Evolutionary conservation across 2,888 invertebrate species (phyloP), one percentile per base, ranked within the genome.

Genomic region (Mactromeris polynyma): DNA sequence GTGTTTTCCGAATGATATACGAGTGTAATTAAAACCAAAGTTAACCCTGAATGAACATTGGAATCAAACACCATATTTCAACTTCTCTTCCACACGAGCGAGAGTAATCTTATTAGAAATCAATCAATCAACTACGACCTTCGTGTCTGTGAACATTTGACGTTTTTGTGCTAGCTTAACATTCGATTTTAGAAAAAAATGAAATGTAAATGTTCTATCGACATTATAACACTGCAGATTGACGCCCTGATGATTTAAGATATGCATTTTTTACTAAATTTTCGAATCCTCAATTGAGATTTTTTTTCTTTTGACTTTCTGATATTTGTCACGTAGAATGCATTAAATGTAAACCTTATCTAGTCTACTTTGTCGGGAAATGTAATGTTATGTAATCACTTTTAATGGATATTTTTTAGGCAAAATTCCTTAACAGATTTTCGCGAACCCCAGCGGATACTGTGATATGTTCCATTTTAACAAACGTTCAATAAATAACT

Each of bases 401-500:
- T 64, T 64, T 64, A 73, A 73, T 36, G 73, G 73, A 73, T 36
- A 33, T 14, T 33, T 73, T 73, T 31, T 33, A 26, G 33, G 26
- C 73, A 33, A 73, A 73, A 73, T 73, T 73, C 33, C 73, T 36
- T 73, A 73, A 73, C 73, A 73, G 73, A 73, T 73, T 73, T 36
- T 19, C 33, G 2, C 73, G 31, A 26, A 19, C 36, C 73, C 73
- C 73, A 36, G 73, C 36, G 36, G 73, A 73, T 73, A 36, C 36
- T 36, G 19, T 33, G 40, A 83, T 83, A 46, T 46, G 73, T 31
- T 21, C 46, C 26, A 46, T 84, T 77, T 38, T 78, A 78, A 38
- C 83, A 38, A 78, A 84, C 38, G 51, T n/a, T 77, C 40, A 78
- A 78, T 84, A 84, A 78, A 84, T 84, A 78, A 84, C 73, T n/a